Conservation (phyloP, 2,113 vertebrate genomes). For the Stictonetta naevosa region DNA sequence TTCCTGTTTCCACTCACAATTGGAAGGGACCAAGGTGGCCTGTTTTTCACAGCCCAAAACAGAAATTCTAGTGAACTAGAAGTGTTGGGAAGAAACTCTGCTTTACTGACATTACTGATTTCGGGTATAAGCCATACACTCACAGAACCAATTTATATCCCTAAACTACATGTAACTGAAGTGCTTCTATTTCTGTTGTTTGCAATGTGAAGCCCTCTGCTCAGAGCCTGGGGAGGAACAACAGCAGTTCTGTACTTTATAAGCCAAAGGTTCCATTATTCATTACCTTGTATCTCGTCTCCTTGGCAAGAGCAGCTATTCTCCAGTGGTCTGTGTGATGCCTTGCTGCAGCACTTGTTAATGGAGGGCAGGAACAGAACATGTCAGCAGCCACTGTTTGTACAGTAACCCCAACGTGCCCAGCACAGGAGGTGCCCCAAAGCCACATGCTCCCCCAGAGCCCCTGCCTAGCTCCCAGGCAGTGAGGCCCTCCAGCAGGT, state of each 20-base stretch:
- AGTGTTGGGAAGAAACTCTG: not conserved
- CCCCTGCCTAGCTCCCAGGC: not conserved
- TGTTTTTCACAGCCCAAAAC: not conserved
- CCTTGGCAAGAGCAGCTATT: not conserved
- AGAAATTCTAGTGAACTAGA: not conserved
- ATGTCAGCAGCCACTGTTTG: not conserved
- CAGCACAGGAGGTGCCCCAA: not conserved
- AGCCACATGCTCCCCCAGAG: not conserved
- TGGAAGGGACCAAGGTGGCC: not conserved
- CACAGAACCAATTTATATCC: not conserved
- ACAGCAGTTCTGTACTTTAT: not conserved
- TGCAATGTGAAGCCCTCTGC: not conserved
- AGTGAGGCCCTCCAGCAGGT: not conserved
- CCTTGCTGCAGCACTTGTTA: not conserved
- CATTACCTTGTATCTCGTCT: not conserved
- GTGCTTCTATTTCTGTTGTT: not conserved
- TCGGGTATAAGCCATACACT: not conserved
- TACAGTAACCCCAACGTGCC: not conserved
- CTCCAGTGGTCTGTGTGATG: not conserved
- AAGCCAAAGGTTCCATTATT: not conserved
- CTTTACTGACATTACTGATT: not conserved
- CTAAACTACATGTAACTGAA: not conserved
- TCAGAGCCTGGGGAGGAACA: not conserved
- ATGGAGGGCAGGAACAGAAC: not conserved
- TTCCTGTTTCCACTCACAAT: not conserved